Conservation (phyloP, 2,113 vertebrate genomes). For the Nothobranchius furzeri region DNA sequence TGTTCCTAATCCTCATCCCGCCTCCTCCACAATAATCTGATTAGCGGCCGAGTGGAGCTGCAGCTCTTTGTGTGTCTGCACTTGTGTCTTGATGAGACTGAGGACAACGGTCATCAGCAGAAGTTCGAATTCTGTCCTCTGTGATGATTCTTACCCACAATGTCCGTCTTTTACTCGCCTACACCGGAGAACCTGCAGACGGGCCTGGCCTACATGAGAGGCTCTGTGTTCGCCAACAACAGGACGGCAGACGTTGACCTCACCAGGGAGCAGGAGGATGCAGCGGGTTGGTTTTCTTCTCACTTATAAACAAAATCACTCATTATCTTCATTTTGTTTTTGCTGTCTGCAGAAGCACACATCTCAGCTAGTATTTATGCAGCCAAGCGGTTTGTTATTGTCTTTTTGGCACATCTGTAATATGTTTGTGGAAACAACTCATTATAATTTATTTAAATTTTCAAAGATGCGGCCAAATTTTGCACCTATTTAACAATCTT, state of each 20-base stretch:
- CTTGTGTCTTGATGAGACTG: slow-evolving; percentile 12
- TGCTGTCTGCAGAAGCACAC: not conserved
- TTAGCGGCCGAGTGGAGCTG: slow-evolving; percentile 53
- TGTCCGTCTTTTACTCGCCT: slow-evolving; percentile 78
- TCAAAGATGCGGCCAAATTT: too few species aligned
- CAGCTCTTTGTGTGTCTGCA: not conserved
- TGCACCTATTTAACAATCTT: too few species aligned
- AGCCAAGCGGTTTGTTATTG: too few species aligned
- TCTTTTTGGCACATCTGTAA: too few species aligned
- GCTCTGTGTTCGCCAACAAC: slow-evolving; percentile 82
- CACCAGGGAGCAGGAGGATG: slow-evolving; percentile 53
- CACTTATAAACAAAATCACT: not conserved
- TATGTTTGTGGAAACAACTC: too few species aligned
- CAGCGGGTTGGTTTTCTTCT: slow-evolving; percentile 72
- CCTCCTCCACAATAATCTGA: slow-evolving; percentile 66
- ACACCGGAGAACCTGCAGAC: slow-evolving; percentile 78
- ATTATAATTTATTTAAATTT: too few species aligned
- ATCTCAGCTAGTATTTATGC: too few species aligned
- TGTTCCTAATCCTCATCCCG: slow-evolving; percentile 53
- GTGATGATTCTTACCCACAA: slow-evolving; percentile 44
- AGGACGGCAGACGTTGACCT: slow-evolving; percentile 76
- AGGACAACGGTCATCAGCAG: slow-evolving; percentile 35
- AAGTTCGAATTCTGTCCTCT: not conserved
- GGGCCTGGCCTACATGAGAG: slow-evolving; percentile 74
- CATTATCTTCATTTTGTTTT: not conserved